A percentile compares a stretch with the other conserved stretches of the same genome.
phyloP scores from a whole-genome alignment of 2,797 vertebrate species.

The Pygocentrus nattereri region DNA sequence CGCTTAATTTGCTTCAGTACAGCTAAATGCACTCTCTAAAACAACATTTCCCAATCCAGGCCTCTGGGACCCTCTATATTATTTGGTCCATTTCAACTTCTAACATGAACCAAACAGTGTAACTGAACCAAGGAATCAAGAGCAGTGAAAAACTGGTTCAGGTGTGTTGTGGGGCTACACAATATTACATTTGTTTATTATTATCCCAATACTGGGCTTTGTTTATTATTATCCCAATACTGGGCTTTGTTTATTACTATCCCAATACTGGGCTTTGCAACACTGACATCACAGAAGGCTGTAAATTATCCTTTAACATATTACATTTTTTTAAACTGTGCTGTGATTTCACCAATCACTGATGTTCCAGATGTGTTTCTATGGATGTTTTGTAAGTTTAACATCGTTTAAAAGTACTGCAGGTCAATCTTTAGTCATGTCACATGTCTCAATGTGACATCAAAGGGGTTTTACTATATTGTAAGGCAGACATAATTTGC shows the following conservation, averaged over 20 bases:
- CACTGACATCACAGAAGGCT: background rate
- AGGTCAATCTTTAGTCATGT: background rate
- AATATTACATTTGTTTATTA: background rate
- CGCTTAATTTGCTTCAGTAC: conserved; percentile 73
- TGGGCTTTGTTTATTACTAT: background rate
- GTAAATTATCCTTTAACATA: background rate
- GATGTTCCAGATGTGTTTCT: no score
- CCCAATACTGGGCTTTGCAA: background rate
- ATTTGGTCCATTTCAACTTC: background rate
- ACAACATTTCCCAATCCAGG: background rate
- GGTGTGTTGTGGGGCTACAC: background rate
- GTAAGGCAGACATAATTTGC: no score
- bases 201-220: background rate
- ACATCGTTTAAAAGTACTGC: no score
- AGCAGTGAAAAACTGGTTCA: background rate
- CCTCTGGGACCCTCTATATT: background rate
- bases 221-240: background rate
- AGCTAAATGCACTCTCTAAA: conserved; percentile 66
- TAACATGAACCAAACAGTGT: background rate
- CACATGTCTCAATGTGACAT: no score
- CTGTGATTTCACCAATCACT: no score
- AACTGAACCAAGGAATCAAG: no score
- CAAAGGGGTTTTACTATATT: no score
- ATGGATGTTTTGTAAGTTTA: background rate
- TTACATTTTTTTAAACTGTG: no score